Base-by-base conservation (phyloP, 2,888 invertebrate species). In the Stictocephala bisonia region DNA sequence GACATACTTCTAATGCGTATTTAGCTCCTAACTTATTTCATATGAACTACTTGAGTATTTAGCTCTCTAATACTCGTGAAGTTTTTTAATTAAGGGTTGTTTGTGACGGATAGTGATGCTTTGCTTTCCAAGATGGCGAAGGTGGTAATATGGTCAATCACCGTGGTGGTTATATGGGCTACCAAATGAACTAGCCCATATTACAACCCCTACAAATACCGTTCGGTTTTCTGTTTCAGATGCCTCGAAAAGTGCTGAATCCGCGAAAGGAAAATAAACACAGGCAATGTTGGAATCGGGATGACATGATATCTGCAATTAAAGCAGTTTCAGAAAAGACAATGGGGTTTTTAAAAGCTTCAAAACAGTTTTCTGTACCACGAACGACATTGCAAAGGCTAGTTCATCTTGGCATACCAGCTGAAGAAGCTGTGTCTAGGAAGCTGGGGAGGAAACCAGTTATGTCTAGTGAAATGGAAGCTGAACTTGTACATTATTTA, bases 401-500 rank as follows among this genome's bases (percentile, higher is more conserved):
- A 20, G 31, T 44, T 44, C 27, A 50, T 3, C 18, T 66, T 3
- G 71, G 60, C 18, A n/a, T 7, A 18, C 40, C 60, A 1, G 24
- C 35, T 3, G 44, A 58, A 6, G 35, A 53, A 15, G 71, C 70
- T 6, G 66, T 58, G 13, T n/a, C 26, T 27, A 60, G 26, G 15
- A 66, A 48, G 50, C 13, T 69, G 13, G 73, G 75, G 2, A 35
- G 74, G 24, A 64, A 50, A 40, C 20, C 70, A 22, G 50, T 64
- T 18, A 53, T 51, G 41, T 24, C 13, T 6, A 35, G 27, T 40
- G 56, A 68, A 9, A 50, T 70, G 22, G 77, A 76, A 70, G 24
- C 48, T 24, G 66, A 72, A 69, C 40, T 77, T 1, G 31, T 67
- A 13, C 13, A 56, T 7, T 60, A 76, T 50, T 40, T 67, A 9